These are phyloP conservation scores for Parotocinclus haroldoi DNA, from an alignment of 2,797 vertebrate genomes.

Conservation along the genomic window DNA sequence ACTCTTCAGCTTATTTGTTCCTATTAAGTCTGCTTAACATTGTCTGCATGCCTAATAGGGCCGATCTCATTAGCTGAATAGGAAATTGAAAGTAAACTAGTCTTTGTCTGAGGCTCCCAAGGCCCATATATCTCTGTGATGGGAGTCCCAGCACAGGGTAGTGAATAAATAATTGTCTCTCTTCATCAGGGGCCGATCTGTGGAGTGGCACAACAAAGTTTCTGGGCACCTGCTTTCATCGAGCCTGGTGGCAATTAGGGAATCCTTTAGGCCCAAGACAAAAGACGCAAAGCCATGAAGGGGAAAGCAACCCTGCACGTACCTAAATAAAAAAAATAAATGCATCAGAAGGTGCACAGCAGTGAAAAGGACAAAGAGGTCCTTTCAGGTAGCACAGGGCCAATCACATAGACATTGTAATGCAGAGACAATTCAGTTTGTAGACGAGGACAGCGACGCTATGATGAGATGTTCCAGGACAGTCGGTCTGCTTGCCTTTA, in stretches of 20 bases:
- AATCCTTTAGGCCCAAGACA: conserved; percentile 60
- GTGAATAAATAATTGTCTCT: conserved; percentile 18
- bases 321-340: too few relatives aligned
- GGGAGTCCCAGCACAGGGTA: not conserved
- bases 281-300: conserved; percentile 57
- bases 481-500: conserved; percentile 35
- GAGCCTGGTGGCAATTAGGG: conserved; percentile 59
- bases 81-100: conserved; percentile 41
- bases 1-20: conserved; percentile 23
- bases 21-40: conserved; percentile 35
- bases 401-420: conserved; percentile 15
- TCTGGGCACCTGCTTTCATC: conserved; percentile 70
- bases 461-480: conserved; percentile 35
- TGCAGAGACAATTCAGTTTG: conserved; percentile 33
- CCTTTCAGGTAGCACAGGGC: not conserved
- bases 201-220: conserved; percentile 74
- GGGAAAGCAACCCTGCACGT: not conserved
- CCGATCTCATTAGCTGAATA: conserved; percentile 29
- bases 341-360: not conserved
- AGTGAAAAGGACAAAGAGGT: conserved; percentile 15
- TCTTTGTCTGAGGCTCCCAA: conserved; percentile 38
- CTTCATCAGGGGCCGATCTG: conserved; percentile 69
- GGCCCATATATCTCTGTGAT: conserved; percentile 30
- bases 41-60: conserved; percentile 34
- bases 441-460: conserved; percentile 29